Evolutionary conservation across 2,797 vertebrate genomes (phyloP).

Genomic region (Denticeps clupeoides): DNA sequence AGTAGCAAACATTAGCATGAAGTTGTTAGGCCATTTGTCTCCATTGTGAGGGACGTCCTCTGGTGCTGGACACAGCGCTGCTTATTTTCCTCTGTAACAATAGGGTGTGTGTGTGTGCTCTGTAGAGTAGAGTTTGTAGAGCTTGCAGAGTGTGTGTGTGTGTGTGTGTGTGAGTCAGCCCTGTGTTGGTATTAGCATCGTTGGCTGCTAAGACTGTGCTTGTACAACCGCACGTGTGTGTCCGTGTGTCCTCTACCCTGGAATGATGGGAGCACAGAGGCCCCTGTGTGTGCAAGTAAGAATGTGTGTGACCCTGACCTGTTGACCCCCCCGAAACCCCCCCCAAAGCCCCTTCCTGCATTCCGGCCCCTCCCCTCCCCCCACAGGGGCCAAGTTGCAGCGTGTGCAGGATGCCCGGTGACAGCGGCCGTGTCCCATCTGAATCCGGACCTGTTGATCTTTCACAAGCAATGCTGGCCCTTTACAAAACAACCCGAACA

Average conservation of each 20-base stretch:
- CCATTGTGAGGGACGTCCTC: slow-evolving; percentile 14
- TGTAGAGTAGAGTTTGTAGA: slow-evolving; percentile 16
- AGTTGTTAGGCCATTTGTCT: no score
- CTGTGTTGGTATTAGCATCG: slow-evolving; percentile 29
- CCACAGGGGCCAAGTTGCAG: background rate
- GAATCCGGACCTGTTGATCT: no score
- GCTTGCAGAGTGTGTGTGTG: slow-evolving; percentile 16
- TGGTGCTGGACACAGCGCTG: slow-evolving; percentile 26
- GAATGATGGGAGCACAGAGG: slow-evolving; percentile 24
- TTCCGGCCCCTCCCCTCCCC: slow-evolving; percentile 21
- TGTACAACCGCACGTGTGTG: slow-evolving; percentile 7
- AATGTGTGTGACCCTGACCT: slow-evolving; percentile 19
- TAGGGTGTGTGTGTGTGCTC: slow-evolving; percentile 28
- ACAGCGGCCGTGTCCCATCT: no score
- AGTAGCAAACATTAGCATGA: no score
- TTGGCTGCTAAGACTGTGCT: background rate
- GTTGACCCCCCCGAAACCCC: slow-evolving; percentile 21
- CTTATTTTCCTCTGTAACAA: slow-evolving; percentile 31
- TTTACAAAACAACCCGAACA: no score
- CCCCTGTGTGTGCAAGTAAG: slow-evolving; percentile 15
- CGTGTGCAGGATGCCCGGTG: slow-evolving; percentile 1
- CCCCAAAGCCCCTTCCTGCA: slow-evolving; percentile 27
- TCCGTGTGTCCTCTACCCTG: slow-evolving; percentile 27
- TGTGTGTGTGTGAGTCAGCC: slow-evolving; percentile 7
- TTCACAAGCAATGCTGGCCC: no score